Evolutionary conservation across 1,140 invertebrate species (phyloP).

Genomic region (Drosophila fuyamai): DNA sequence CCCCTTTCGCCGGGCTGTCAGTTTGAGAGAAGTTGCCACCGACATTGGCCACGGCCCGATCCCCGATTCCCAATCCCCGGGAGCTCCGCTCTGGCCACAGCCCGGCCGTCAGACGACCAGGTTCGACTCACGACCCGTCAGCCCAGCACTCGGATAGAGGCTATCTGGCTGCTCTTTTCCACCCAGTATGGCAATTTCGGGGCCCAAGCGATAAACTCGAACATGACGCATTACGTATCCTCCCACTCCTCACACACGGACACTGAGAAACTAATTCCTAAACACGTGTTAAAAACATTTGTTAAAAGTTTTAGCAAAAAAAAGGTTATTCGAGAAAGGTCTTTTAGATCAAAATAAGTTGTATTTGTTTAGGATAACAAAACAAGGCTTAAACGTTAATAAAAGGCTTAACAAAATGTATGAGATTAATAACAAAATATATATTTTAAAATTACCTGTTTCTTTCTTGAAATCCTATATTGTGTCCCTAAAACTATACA

Average conservation of each 20-base stretch:
- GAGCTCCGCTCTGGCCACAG: constrained; percentile 14
- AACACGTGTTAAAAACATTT: too few species aligned
- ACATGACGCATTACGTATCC: constrained; percentile 67
- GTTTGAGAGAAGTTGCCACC: constrained; percentile 23
- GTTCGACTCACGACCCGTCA: constrained; percentile 43
- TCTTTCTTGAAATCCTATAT: too few species aligned
- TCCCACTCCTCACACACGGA: constrained; percentile 5
- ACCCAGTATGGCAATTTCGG: constrained; percentile 51
- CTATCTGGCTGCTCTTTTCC: constrained; percentile 23
- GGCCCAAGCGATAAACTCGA: constrained; percentile 55
- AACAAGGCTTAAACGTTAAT: too few species aligned
- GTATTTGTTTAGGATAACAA: too few species aligned
- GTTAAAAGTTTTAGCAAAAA: too few species aligned
- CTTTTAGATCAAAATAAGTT: too few species aligned
- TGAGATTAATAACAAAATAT: too few species aligned
- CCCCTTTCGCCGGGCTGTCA: constrained; percentile 27
- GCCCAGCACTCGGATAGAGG: constrained; percentile 13
- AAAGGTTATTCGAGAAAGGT: too few species aligned
- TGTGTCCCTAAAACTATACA: too few species aligned
- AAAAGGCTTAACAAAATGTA: too few species aligned
- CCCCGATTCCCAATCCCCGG: constrained; percentile 15
- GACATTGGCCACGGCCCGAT: constrained; percentile 42
- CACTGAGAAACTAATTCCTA: constrained; percentile 8
- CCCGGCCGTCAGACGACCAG: constrained; percentile 46
- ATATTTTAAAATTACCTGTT: too few species aligned